phyloP scores from a whole-genome alignment of 2,113 vertebrate species.

The Argyrosomus japonicus region DNA sequence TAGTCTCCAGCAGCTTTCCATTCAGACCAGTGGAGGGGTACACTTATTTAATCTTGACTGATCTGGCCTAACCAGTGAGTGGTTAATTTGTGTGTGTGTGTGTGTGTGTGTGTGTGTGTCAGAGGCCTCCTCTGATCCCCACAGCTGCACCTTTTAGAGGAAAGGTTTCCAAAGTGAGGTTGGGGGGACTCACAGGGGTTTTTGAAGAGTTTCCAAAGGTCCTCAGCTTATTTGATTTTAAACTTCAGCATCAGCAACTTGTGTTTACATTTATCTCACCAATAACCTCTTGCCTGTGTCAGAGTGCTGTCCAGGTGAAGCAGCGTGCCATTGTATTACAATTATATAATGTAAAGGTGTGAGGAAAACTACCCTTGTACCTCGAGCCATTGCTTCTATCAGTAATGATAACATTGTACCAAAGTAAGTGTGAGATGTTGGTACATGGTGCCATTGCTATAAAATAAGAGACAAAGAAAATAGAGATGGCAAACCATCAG shows the following conservation, averaged over 20 bases:
- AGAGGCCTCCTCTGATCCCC: conserved; percentile 28
- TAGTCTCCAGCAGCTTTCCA: conserved; percentile 75
- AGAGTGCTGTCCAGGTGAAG: background rate
- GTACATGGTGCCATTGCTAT: background rate
- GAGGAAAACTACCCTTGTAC: background rate
- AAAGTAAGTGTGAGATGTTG: background rate
- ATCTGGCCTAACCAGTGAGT: conserved; percentile 72
- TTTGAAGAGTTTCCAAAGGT: conserved; percentile 9
- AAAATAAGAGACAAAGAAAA: background rate
- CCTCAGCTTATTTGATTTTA: background rate
- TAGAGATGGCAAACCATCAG: background rate
- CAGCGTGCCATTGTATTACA: background rate
- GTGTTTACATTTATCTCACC: background rate
- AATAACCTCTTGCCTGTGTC: background rate
- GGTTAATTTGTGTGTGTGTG: conserved; percentile 54
- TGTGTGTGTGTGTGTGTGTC: conserved; percentile 8
- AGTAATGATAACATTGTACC: background rate
- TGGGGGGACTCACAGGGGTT: conserved; percentile 15
- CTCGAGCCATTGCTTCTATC: background rate
- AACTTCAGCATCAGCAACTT: background rate
- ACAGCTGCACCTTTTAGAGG: conserved; percentile 61
- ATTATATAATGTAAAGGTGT: too few species aligned
- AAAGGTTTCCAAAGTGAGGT: conserved; percentile 25
- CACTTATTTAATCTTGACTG: conserved; percentile 77
- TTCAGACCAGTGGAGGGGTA: conserved; percentile 67